phyloP scores from a whole-genome alignment of 2,113 vertebrate genomes.

The Myrmophylax atrothorax region DNA sequence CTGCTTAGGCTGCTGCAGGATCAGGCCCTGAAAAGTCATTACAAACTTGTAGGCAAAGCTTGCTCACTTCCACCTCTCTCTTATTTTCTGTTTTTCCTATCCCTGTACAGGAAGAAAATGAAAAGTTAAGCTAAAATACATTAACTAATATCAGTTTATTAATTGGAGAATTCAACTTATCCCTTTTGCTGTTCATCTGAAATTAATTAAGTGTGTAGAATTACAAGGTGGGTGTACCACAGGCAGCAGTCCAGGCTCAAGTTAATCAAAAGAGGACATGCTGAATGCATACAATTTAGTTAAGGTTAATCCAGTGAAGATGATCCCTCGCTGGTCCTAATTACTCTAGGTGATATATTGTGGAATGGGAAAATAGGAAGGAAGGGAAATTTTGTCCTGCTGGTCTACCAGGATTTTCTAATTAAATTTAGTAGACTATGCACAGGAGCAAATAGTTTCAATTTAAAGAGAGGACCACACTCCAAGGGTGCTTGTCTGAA shows the following conservation, averaged over 20 bases:
- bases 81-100: conserved; percentile 39
- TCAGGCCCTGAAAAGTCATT: conserved; percentile 39
- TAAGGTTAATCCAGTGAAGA: conserved; percentile 88
- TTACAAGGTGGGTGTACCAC: conserved; percentile 82
- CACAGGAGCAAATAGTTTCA: conserved; percentile 87
- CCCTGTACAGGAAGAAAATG: conserved; percentile 35
- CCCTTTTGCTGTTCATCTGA: conserved; percentile 82
- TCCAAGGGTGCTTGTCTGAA: conserved; percentile 57
- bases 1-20: conserved; percentile 12
- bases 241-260: conserved; percentile 79
- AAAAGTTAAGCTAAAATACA: conserved; percentile 68
- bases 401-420: conserved; percentile 84
- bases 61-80: not conserved
- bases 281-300: conserved; percentile 85
- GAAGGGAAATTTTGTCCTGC: conserved; percentile 82
- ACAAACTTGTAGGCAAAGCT: conserved; percentile 12
- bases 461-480: conserved; percentile 74
- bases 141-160: conserved; percentile 74
- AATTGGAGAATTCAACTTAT: conserved; percentile 77
- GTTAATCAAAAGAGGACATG: conserved; percentile 88
- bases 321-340: conserved; percentile 82
- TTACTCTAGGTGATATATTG: conserved; percentile 85
- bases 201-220: conserved; percentile 86
- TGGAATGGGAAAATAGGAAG: conserved; percentile 84
- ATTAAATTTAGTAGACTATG: conserved; percentile 88